Evolutionary conservation across 2,888 invertebrate genomes (phyloP).

Genomic region (Girardia tigrina): DNA sequence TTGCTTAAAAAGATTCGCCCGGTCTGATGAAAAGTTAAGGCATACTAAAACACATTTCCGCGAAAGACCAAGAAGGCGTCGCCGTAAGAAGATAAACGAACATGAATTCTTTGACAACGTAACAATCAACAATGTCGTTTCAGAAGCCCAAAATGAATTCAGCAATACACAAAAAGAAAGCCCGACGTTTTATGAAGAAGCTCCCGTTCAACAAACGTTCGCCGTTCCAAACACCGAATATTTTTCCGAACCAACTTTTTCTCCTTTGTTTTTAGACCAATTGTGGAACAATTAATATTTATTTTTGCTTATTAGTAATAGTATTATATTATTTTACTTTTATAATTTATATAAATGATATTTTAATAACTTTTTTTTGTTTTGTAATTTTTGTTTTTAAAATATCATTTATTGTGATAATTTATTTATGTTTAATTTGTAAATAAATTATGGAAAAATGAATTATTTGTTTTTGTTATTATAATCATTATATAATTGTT

Average conservation of each 20-base stretch:
- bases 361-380: no score
- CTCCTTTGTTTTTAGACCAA: not conserved
- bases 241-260: not conserved
- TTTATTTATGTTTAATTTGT: no score
- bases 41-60: constrained; percentile 3
- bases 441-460: no score
- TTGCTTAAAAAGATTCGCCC: not conserved
- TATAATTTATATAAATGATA: no score
- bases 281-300: not conserved
- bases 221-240: not conserved
- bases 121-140: not conserved
- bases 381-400: no score
- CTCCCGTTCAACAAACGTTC: not conserved
- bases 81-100: not conserved
- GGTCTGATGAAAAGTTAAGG: constrained; percentile 1
- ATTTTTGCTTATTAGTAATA: not conserved
- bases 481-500: no score
- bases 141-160: not conserved
- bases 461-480: no score
- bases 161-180: not conserved
- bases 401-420: no score
- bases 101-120: not conserved
- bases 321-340: no score
- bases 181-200: not conserved
- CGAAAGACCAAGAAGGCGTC: not conserved